Conservation (phyloP, 1,140 invertebrate species). For the Drosophila gunungcola region DNA sequence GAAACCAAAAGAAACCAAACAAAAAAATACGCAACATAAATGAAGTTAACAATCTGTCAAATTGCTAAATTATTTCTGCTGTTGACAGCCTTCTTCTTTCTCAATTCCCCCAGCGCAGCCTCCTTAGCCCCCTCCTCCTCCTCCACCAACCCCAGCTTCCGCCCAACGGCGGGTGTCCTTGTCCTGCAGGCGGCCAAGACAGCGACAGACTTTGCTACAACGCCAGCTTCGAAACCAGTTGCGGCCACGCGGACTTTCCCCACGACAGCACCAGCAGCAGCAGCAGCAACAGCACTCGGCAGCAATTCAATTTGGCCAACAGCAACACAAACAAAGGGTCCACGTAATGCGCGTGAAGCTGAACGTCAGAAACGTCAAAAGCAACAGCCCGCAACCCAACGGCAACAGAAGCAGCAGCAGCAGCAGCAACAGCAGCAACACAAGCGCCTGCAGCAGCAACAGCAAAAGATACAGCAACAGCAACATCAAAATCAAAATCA, state of each 20-base stretch:
- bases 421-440: conserved; percentile 32
- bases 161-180: conserved; percentile 35
- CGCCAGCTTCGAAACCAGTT: conserved; percentile 31
- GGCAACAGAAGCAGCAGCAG: conserved; percentile 21
- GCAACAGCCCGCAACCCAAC: conserved; percentile 46
- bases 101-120: conserved; percentile 65
- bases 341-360: conserved; percentile 66
- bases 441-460: conserved; percentile 4
- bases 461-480: conserved; percentile 31
- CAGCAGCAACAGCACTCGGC: conserved; percentile 25
- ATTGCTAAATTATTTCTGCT: conserved; percentile 85
- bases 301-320: conserved; percentile 71
- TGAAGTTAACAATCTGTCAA: conserved; percentile 84
- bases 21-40: conserved; percentile 80
- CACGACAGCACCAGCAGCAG: conserved; percentile 30
- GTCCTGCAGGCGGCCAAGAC: conserved; percentile 38
- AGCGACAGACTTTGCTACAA: conserved; percentile 46
- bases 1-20: conserved; percentile 24
- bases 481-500: conserved; percentile 39
- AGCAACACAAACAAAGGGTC: conserved; percentile 34
- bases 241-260: conserved; percentile 37
- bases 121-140: conserved; percentile 13
- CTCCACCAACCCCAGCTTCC: conserved; percentile 6
- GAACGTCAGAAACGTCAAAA: conserved; percentile 68
- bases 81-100: conserved; percentile 84